phyloP scores from a whole-genome alignment of 2,113 vertebrate species.

The Xiphophorus hellerii region DNA sequence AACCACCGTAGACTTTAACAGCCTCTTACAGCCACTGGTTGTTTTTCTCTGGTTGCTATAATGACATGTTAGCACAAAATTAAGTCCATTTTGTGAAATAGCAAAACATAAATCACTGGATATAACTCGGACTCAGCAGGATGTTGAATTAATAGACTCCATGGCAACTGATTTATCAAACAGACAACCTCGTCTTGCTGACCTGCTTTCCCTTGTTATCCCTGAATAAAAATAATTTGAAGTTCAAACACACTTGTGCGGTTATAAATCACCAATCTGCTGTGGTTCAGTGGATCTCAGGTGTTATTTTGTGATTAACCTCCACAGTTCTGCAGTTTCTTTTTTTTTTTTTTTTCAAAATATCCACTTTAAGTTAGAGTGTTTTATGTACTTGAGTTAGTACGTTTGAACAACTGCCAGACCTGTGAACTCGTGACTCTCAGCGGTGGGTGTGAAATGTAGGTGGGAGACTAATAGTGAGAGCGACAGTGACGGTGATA shows the following conservation, averaged over 20 bases:
- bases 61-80: slow-evolving; percentile 31
- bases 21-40: slow-evolving; percentile 2
- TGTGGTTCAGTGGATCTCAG: slow-evolving; percentile 22
- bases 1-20: slow-evolving; percentile 25
- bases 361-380: slow-evolving; percentile 1
- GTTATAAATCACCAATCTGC: slow-evolving; percentile 17
- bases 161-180: slow-evolving; percentile 58
- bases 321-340: slow-evolving; percentile 11
- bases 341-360: neutral
- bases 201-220: slow-evolving; percentile 42
- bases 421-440: slow-evolving; percentile 38
- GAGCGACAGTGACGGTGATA: slow-evolving; percentile 18
- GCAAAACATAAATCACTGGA: slow-evolving; percentile 40
- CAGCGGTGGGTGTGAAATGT: slow-evolving; percentile 23
- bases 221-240: slow-evolving; percentile 39
- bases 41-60: neutral
- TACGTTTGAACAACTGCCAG: slow-evolving; percentile 31
- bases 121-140: slow-evolving; percentile 23
- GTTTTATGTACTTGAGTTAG: slow-evolving; percentile 13
- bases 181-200: slow-evolving; percentile 43
- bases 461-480: slow-evolving; percentile 27
- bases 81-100: slow-evolving; percentile 26
- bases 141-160: slow-evolving; percentile 45
- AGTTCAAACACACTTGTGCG: slow-evolving; percentile 15
- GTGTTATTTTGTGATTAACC: slow-evolving; percentile 22